phyloP scores from a whole-genome alignment of 1,140 invertebrate species.

The Aporrectodea caliginosa region DNA sequence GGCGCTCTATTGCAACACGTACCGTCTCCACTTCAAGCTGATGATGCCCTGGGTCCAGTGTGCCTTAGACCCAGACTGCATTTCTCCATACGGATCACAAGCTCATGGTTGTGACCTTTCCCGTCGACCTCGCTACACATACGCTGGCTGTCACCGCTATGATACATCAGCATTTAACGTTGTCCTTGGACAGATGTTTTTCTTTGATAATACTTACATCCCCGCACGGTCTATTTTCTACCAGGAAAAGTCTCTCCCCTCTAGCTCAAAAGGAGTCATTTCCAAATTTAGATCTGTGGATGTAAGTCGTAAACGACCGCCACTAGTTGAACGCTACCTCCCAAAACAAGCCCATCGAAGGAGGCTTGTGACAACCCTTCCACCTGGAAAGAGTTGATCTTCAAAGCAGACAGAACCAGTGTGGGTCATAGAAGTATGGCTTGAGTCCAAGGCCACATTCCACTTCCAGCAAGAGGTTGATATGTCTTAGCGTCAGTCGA shows the following conservation, averaged over 20 bases:
- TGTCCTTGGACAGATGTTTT: slow-evolving; percentile 10
- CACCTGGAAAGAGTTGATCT: too few relatives aligned
- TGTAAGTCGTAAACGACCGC: too few relatives aligned
- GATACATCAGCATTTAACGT: slow-evolving; percentile 6
- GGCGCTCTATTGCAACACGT: slow-evolving; percentile 4
- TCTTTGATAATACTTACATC: slow-evolving; percentile 5
- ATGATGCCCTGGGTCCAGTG: slow-evolving; percentile 15
- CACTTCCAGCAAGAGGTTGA: too few relatives aligned
- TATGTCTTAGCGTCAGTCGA: too few relatives aligned
- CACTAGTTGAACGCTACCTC: too few relatives aligned
- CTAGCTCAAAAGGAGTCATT: background rate
- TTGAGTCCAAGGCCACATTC: too few relatives aligned
- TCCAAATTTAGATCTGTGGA: background rate
- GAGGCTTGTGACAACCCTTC: too few relatives aligned
- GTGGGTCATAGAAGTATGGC: too few relatives aligned
- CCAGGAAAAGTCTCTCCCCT: background rate
- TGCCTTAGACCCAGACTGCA: slow-evolving; percentile 9
- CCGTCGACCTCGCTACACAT: background rate
- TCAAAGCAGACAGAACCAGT: too few relatives aligned
- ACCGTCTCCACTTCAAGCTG: background rate
- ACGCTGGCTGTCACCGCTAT: slow-evolving; percentile 14
- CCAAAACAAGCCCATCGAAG: too few relatives aligned
- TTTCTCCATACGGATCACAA: background rate
- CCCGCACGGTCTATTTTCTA: background rate
- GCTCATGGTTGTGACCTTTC: slow-evolving; percentile 6